Base-by-base conservation (phyloP, 2,888 invertebrate genomes). In the Dasypogon diadema region DNA sequence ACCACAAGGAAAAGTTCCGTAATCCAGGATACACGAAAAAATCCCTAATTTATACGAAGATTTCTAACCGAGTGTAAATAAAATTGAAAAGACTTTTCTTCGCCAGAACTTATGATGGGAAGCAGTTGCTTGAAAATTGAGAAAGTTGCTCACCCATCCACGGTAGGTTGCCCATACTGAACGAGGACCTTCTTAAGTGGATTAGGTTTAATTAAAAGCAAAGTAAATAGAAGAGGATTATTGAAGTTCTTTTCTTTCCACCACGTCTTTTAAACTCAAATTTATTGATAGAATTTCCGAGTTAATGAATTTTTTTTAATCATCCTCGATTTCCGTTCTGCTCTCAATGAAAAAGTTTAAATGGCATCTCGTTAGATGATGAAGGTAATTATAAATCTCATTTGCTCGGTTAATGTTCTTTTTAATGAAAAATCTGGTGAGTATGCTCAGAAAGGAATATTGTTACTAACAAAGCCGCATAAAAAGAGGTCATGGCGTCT, bases 271-370 rank as follows among this genome's bases (percentile, higher is more conserved):
- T n/a, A 30, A 34, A 58, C 14, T 14, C 14, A 58, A 58, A 58
- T 58, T 58, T 58, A 58, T 58, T 58, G 58, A 58, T 58, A 58
- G 58, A 58, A 58, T 58, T 58, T 58, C 30, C 14, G 2, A 58
- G 58, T 30, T 58, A 58, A 58, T 58, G 58, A 30, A 58, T 58
- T 58, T 58, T 58, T 58, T 30, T 26, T 24, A n/a, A 26, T 58
- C 58, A 14, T 58, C 30, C 30, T 30, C 30, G 4, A 3, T 3
- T 5, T 30, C 8, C 30, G 3, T 5, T 3, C 30, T 8, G 30
- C 30, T 30, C 8, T 30, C 2, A 24, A 24, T 2, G 26, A 10
- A 3, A 10, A 58, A 58, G 58, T 58, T 58, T 58, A 58, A 58
- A 24, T 30, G 34, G 58, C 12, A 30, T 30, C 30, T 58, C 58